Evolutionary conservation across 1,140 invertebrate genomes (phyloP), one percentile per base, ranked within the genome.

Genomic region (Hylaeus anthracinus): DNA sequence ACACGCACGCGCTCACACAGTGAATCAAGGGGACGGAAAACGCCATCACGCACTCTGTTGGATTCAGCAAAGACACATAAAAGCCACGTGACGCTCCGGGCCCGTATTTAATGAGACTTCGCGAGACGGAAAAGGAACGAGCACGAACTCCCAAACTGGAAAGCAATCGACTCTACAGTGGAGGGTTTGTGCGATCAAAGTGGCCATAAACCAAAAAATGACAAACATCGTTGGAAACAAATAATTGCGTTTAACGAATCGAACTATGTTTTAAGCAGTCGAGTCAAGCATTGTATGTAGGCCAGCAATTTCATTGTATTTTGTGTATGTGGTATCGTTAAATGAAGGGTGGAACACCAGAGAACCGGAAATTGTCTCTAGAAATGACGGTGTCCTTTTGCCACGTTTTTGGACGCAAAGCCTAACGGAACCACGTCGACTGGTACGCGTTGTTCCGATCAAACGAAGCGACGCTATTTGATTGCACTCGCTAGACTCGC

Each of bases 21-120:
- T 8, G 8, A 14, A 63, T 48, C 37, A 37, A 41, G 39, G 9
- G n/a, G 51, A 48, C 41, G 79, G 61, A 56, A 55, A 65, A 63
- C 39, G 10, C 37, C 26, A 61, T 9, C 51, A 66, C 78, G 72
- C 39, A 79, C 43, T 41, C 15, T 8, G 37, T 5, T 63, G 65
- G 75, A 75, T 79, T 78, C 61, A 14, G 15, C 55, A 14, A 69
- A 86, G 71, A 51, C 73, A 65, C 58, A 70, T 67, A 88, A 88
- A 82, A 81, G 45, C 71, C 74, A 75, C 55, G 73, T 74, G 77
- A 65, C 72, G 75, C 87, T 83, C 56, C 71, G 76, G 79, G 79
- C 70, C 66, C 72, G 74, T 69, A 67, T 82, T 76, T 90, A 88
- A 90, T 80, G 89, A 87, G 74, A 80, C 56, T 82, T 39, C 37